Evolutionary conservation across 2,888 invertebrate species (phyloP).

Genomic region (Dermolepida albohirtum): DNA sequence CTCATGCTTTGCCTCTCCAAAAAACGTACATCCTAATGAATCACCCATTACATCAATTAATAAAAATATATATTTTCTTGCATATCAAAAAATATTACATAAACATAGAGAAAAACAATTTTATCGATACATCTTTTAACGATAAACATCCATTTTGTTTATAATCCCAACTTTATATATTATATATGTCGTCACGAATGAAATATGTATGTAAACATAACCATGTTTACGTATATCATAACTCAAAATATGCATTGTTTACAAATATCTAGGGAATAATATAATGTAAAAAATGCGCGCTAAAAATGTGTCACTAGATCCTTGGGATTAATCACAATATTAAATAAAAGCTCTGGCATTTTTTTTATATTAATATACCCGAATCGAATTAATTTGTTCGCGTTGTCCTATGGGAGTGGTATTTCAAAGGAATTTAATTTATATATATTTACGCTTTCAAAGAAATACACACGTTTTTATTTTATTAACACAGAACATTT

Average conservation of each 20-base stretch:
- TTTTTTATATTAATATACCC: slow-evolving; percentile 8
- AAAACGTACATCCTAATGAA: too few relatives aligned
- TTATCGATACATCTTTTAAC: too few relatives aligned
- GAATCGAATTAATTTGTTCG: slow-evolving; percentile 24
- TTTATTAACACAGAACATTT: slow-evolving; percentile 6
- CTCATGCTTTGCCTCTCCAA: too few relatives aligned
- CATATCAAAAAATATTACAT: too few relatives aligned
- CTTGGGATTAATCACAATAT: slow-evolving; percentile 13
- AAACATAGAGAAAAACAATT: too few relatives aligned
- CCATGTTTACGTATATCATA: too few relatives aligned
- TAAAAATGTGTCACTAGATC: slow-evolving; percentile 20
- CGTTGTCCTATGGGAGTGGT: slow-evolving; percentile 9
- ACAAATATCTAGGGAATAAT: not conserved
- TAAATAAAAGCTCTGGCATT: slow-evolving; percentile 20
- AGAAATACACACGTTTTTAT: slow-evolving; percentile 9
- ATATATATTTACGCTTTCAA: not conserved
- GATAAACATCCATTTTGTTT: too few relatives aligned
- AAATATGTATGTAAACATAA: too few relatives aligned
- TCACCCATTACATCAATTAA: too few relatives aligned
- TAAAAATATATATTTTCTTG: too few relatives aligned
- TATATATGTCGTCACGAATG: too few relatives aligned
- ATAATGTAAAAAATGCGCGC: not conserved
- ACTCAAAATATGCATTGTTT: not conserved
- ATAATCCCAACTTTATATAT: too few relatives aligned
- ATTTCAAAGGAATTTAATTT: slow-evolving; percentile 25